phyloP scores from a whole-genome alignment of 2,113 vertebrate genomes.

The Copsychus sechellarum region DNA sequence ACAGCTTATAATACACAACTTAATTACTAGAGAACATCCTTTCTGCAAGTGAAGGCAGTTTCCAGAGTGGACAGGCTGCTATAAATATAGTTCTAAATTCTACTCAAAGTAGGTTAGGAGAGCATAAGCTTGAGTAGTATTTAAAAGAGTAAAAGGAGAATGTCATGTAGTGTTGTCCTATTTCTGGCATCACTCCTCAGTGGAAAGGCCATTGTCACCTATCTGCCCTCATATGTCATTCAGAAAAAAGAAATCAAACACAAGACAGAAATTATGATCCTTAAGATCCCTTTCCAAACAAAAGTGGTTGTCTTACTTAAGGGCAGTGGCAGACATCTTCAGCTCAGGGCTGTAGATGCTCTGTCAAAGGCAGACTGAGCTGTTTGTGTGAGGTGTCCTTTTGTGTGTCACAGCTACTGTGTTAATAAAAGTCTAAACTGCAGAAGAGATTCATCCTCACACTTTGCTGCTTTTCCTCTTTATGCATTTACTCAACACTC shows the following conservation, averaged over 20 bases:
- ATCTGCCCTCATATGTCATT: neutral
- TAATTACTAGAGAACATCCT: neutral
- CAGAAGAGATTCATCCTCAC: neutral
- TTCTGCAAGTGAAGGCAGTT: conserved; percentile 19
- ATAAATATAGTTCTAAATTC: conserved; percentile 19
- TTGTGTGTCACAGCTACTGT: neutral
- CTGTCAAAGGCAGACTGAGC: neutral
- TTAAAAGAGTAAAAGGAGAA: neutral
- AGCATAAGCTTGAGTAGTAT: neutral
- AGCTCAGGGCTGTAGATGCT: neutral
- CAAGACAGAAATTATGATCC: neutral
- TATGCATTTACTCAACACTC: neutral
- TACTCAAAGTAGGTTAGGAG: neutral
- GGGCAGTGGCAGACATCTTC: neutral
- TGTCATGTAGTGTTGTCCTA: neutral
- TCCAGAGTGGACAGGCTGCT: conserved; percentile 1
- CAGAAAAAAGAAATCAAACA: neutral
- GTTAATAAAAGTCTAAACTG: neutral
- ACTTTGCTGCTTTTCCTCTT: neutral
- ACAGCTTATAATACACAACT: neutral
- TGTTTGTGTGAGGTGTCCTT: neutral
- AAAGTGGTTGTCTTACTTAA: neutral
- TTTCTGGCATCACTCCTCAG: neutral
- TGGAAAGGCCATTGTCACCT: neutral
- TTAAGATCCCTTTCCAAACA: neutral